A percentile compares a stretch with the other conserved stretches of the same genome.
Conservation (phyloP, 2,888 invertebrate species). For the Panzeria rudis region DNA sequence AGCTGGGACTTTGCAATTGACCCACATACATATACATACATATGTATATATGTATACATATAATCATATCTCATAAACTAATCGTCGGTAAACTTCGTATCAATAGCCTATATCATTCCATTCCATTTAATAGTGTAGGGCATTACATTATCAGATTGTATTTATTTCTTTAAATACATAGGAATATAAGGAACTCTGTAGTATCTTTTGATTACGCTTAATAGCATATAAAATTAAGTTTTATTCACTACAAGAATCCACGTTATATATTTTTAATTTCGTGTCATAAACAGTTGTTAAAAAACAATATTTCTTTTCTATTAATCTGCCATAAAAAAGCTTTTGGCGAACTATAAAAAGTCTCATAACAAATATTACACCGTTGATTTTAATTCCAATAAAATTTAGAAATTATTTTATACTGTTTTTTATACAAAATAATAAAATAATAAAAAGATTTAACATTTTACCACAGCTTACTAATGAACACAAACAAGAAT, state of each 20-base stretch:
- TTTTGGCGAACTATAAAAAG: constrained; percentile 60
- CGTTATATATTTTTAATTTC: constrained; percentile 24
- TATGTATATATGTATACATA: no score
- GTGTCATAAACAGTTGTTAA: constrained; percentile 13
- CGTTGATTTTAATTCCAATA: constrained; percentile 2
- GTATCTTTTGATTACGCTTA: background rate
- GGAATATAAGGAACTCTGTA: no score
- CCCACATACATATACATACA: no score
- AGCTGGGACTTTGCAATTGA: no score
- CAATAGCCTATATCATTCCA: no score
- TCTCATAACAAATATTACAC: constrained; percentile 28
- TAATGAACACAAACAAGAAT: constrained; percentile 21
- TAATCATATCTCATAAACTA: no score
- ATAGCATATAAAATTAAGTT: background rate
- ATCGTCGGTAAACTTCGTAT: no score
- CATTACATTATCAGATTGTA: no score
- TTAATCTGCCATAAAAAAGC: constrained; percentile 57
- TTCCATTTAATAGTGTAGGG: no score
- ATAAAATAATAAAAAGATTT: constrained; percentile 31
- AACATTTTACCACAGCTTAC: constrained; percentile 11
- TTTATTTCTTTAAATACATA: no score
- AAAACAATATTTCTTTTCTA: constrained; percentile 32
- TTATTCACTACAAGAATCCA: background rate
- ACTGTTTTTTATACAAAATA: background rate
- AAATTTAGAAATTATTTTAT: constrained; percentile 6